Evolutionary conservation across 2,113 vertebrate genomes (phyloP), one percentile per base, ranked within the genome.

Genomic region (Dromaius novaehollandiae): DNA sequence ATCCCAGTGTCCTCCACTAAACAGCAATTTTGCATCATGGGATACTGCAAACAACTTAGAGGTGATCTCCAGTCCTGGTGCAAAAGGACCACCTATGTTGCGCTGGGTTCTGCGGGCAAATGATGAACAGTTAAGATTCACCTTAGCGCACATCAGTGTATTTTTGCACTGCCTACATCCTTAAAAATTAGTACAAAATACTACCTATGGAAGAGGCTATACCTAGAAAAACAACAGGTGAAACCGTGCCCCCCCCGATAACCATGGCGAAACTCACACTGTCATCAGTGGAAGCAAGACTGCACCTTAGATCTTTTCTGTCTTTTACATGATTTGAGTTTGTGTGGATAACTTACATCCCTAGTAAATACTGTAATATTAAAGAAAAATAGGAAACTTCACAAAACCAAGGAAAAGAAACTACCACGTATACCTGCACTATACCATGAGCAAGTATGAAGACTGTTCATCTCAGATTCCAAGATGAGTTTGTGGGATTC

Each of bases 1-100:
- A 98, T 99, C 99, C 99, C 99, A 99, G 95, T 99, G 99, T 14
- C 99, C 99, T 12, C 99, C 99, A 88, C 99, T 99, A 94, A 99
- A 99, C 66, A 99, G 99, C 91, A 99, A 91, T 97, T 99, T 99
- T n/a, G 99, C 99, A 46, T 99, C 99, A 42, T 99, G 99, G 34
- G 99, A 99, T 73, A 99, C 98, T 44, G 99, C 99, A 95, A 99
- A 99, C 58, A 99, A 92, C 61, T 98, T 98, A 1, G 99, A 98
- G 3, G 98, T 98, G 28, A 99, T 97, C 79, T 99, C 99, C 93
- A 99, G 97, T 4, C 99, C 99, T 0, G 99, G 99, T 88, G 99
- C 98, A 92, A 99, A 99, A 76, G 99, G 99, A n/a, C 99, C 98
- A 3, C 98, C 98, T 93, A 99, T 86, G 69, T 86, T 98, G 46